Base-by-base conservation (phyloP, 2,888 invertebrate genomes). In the Dichetophora obliterata region DNA sequence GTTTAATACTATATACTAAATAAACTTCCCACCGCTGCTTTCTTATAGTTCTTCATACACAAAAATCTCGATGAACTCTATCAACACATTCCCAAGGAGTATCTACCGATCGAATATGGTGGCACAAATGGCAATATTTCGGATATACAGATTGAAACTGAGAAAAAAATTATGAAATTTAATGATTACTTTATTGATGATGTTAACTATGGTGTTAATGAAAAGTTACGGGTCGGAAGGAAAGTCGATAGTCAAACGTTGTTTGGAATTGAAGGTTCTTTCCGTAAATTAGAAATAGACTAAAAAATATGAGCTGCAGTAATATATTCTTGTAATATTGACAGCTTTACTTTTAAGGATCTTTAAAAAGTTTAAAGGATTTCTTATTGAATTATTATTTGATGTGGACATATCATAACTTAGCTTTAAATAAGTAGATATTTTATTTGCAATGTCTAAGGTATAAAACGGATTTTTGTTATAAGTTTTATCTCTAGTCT, bases 91-190 rank as follows among this genome's bases (percentile, higher is more conserved):
- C 92, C 93, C 0, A 90, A 91, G 83, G 89, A 91, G 27, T 88
- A 92, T 75, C 86, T 94, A 37, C 93, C 94, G 2, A 89, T 85
- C 3, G 93, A 94, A 83, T 93, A 93, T 83, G 93, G 93, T 16
- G 94, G 94, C 3, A 90, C 90, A 52, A 91, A 91, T 80, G 90
- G 91, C 81, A 89, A 91, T 61, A 83, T 92, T 34, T 80, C 82
- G 14, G 85, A 84, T 65, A 80, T 86, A 0, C 80, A 79, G 1
- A 77, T 82, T 24, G 34, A 77, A 1, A 80, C 83, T 68, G 81
- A 79, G 52, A 75, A 84, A 8, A 81, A 81, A 16, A 81, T 85
- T 1, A 8, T 78, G 8, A 76, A 80, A 1, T 81, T 82, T 61
- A 74, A 75, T 6, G 80, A 85, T 0, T 88, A 82, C 59, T 84